A percentile compares a stretch with the other conserved stretches of the same genome.
phyloP scores from a whole-genome alignment of 2,888 invertebrate genomes.

The Chesias legatella region DNA sequence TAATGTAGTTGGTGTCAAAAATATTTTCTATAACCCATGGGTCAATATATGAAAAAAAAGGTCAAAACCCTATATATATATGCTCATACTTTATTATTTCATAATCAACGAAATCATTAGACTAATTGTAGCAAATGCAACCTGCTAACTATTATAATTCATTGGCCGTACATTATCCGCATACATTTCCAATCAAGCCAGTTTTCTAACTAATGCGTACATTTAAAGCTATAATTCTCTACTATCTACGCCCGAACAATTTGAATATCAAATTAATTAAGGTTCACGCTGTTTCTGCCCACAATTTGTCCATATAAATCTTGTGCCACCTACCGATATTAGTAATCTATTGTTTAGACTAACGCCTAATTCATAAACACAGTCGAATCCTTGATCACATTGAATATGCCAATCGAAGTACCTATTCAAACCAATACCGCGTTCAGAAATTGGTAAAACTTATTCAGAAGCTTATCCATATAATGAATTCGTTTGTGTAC shows the following conservation, averaged over 20 bases:
- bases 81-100: too few species aligned
- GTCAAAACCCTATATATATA: too few species aligned
- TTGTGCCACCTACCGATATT: slow-evolving; percentile 5
- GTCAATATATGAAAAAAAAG: too few species aligned
- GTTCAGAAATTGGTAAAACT: too few species aligned
- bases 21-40: too few species aligned
- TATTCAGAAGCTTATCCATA: too few species aligned
- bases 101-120: too few species aligned
- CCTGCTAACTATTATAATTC: slow-evolving; percentile 1
- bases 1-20: slow-evolving; percentile 4
- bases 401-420: too few species aligned
- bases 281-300: slow-evolving; percentile 33
- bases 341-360: slow-evolving; percentile 9
- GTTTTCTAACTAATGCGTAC: slow-evolving; percentile 6
- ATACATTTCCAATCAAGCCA: slow-evolving; percentile 2
- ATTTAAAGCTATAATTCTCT: slow-evolving; percentile 11
- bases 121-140: not conserved
- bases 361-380: not conserved
- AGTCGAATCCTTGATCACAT: too few species aligned
- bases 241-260: slow-evolving; percentile 14
- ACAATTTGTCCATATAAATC: slow-evolving; percentile 44
- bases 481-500: too few species aligned
- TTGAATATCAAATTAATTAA: slow-evolving; percentile 26
- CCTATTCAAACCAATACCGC: too few species aligned
- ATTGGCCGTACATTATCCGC: too few species aligned